Evolutionary conservation across 2,113 vertebrate genomes (phyloP).

Genomic region (Oreotrochilus melanogaster): DNA sequence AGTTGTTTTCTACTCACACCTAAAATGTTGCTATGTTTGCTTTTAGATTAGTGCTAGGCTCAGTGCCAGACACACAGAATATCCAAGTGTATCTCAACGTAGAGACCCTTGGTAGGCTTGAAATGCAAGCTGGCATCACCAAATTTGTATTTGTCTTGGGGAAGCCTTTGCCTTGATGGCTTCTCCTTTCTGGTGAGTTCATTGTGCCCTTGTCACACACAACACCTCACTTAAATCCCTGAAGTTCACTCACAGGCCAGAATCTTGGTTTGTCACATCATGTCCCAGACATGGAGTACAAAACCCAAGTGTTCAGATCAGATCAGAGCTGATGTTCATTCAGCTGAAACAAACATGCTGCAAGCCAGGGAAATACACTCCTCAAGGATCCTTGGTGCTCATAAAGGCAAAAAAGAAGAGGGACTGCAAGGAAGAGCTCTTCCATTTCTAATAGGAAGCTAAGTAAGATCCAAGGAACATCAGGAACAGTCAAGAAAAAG

Average conservation of each 20-base stretch:
- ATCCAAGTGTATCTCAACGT: background rate
- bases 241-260: background rate
- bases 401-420: background rate
- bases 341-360: background rate
- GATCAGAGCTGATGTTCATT: background rate
- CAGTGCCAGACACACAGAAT: background rate
- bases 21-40: background rate
- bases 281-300: background rate
- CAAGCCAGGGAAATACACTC: background rate
- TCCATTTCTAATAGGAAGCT: background rate
- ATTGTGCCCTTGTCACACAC: background rate
- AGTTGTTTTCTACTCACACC: background rate
- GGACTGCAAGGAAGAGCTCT: background rate
- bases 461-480: background rate
- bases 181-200: background rate
- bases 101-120: background rate
- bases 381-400: background rate
- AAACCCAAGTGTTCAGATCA: background rate
- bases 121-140: background rate
- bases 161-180: background rate
- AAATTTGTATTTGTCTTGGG: background rate
- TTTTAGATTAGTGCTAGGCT: background rate
- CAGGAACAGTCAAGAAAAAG: background rate
- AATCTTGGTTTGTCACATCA: background rate
- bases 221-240: background rate